Conservation (phyloP, 1,140 invertebrate species). For the Druon quercuslanigerum region DNA sequence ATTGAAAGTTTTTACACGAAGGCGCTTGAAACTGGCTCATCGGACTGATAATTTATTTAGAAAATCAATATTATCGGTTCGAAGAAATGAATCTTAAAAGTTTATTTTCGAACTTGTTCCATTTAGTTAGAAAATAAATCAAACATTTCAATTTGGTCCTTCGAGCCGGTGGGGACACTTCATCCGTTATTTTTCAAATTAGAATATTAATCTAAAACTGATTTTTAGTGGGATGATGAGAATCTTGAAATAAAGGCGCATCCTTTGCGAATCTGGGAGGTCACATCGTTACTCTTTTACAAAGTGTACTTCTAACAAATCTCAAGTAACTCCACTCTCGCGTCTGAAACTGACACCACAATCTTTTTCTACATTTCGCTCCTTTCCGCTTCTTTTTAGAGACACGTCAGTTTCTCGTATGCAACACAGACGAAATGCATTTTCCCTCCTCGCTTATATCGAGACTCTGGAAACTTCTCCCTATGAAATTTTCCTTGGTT, state of each 20-base stretch:
- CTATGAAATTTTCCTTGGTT: slow-evolving; percentile 18
- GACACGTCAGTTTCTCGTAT: slow-evolving; percentile 16
- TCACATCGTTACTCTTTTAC: slow-evolving; percentile 4
- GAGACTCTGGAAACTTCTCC: slow-evolving; percentile 9
- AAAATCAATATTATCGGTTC: too few relatives aligned
- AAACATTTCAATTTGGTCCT: too few relatives aligned
- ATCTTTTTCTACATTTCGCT: slow-evolving; percentile 22
- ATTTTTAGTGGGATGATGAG: too few relatives aligned
- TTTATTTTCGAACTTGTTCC: too few relatives aligned
- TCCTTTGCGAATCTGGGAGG: background rate
- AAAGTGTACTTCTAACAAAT: background rate
- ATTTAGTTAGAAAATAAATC: too few relatives aligned
- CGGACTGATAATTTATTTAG: background rate
- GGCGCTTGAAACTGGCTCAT: background rate
- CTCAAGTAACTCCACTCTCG: slow-evolving; percentile 2
- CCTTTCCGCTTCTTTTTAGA: slow-evolving; percentile 2
- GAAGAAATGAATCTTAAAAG: too few relatives aligned
- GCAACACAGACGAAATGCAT: slow-evolving; percentile 16
- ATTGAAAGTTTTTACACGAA: background rate
- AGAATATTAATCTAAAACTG: too few relatives aligned
- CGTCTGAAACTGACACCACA: slow-evolving; percentile 30
- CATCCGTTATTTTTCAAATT: too few relatives aligned
- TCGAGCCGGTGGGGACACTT: too few relatives aligned
- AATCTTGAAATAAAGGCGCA: background rate
- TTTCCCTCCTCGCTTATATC: slow-evolving; percentile 20